Base-by-base conservation (phyloP, 1,140 invertebrate species). In the Hyles vespertilio region DNA sequence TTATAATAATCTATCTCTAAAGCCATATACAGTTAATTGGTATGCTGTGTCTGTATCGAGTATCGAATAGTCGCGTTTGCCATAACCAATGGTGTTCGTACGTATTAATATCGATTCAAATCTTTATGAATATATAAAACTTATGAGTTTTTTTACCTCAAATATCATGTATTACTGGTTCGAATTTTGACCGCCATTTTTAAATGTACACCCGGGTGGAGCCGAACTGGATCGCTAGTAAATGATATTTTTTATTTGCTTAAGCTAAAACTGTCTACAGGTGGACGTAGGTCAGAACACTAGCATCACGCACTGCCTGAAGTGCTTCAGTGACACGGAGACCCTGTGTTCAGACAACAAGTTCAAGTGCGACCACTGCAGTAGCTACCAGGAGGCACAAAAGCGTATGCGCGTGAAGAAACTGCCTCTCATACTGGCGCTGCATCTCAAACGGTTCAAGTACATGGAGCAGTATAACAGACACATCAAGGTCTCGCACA, bases 231-330 rank as follows among this genome's bases (percentile, higher is more conserved):
- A 32, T 36, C 33, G 10, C n/a, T 43, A 33, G 44, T 51, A 50
- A 33, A 6, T 34, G 48, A 9, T 60, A 32, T 22, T 3, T 49
- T 54, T 22, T 22, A 22, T 22, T 22, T 22, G 22, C 22, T 22
- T 22, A 22, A 22, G 22, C 2, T 22, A 22, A 22, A 22, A 22
- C 22, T n/a, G 10, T 53, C 57, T 51, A 91, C 97, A 98, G 90
- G 98, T 99, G 54, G 99, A 99, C 82, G 98, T 99, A 46, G 98
- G 99, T 89, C 98, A 99, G 87, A 99, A 99, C 88, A 99, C 98
- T 6, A 99, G 97, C 62, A 99, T 99, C 63, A 99, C 98, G 2
- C 97, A 99, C 86, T 99, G 99, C 91, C 91, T 99, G 63, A 92
- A 96, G 67, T 98, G 97, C 83, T 99, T 99, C 89, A 98, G 97